Base-by-base conservation (phyloP, 2,888 invertebrate genomes). In the Margaritifera margaritifera region DNA sequence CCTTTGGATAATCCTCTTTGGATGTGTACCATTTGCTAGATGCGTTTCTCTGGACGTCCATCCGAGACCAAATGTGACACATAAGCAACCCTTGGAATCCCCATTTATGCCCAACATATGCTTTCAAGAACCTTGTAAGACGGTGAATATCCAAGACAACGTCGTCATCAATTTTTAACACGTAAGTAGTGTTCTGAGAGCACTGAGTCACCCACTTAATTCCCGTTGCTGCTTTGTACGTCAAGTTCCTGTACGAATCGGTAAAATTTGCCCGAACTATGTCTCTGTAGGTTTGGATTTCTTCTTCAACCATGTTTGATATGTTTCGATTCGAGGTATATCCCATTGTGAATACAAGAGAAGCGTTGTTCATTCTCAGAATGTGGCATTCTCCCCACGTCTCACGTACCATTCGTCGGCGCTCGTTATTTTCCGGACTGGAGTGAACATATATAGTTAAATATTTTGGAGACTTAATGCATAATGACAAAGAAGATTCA, bases 71-170 rank as follows among this genome's bases (percentile, higher is more conserved):
- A 31, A 86, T 80, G 50, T 88, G 80, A 74, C 90, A 89, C 27
- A 85, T 76, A 4, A 77, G 62, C 8, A 77, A 52, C 57, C 72
- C 68, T 1, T 88, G 72, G 11, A 76, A 69, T 6, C 77, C 77
- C 68, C 75, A 68, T 56, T 78, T 72, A 2, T 77, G 64, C 53
- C 78, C 75, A 4, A 78, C 73, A 55, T 73, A 74, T 1, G 68
- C 68, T 31, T 66, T 66, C 66, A 83, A 69, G 24, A 78, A 62
- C 2, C 80, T 64, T 11, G 81, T 71, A 60, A 89, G 69, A 4
- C 80, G 75, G 66, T 95, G 88, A 88, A 89, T 84, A 69, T 91
- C 90, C 20, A 90, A 86, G 61, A 90, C 87, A 50, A 91, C 89
- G 66, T 91, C 91, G 76, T 91, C 91, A 68, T 91, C 91, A 0